Base-by-base conservation (phyloP, 53 echinoderm and acorn worm genomes). In the Paelopatides confundens region DNA sequence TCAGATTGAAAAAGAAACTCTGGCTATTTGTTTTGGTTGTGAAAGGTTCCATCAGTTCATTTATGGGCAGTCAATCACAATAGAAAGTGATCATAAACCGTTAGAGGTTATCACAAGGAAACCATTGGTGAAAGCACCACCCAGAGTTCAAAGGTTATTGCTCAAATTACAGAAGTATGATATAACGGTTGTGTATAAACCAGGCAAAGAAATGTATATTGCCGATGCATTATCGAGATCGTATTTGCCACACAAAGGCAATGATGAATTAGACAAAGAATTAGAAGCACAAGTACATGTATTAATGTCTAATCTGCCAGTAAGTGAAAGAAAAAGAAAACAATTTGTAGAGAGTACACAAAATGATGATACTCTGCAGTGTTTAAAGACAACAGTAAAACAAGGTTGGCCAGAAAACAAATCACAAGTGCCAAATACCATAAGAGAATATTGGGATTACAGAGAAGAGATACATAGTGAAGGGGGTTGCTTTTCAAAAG, bases 181-280 rank as follows among this genome's bases (percentile, higher is more conserved):
- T 66, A 62, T 86, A 30, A 71, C 3, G 27, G 82, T 89, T 34
- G n/a, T 21, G 5, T 89, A 83, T 35, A 68, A 2, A 27, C 68
- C 62, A 87, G 76, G 77, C 17, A 51, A 68, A 13, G 86, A 90
- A 30, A 79, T 90, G 90, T 51, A 90, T 53, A 46, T 90, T 13
- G 90, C 90, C 12, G 91, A 91, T 26, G 63, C 84, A 40, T 50
- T 87, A n/a, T 82, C 69, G 29, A 84, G 88, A 71, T 76, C 87
- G 31, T 87, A 89, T 54, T 48, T n/a, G n/a, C n/a, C n/a, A n/a
- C n/a, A n/a, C 63, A 15, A 58, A 77, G 35, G 77, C 18, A 17
- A 66, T 66, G 58, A 54, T 54, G 54, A 54, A 35, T 66, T 66
- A 28, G 67, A n/a, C 24, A 67, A 26, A 34, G 35, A 67, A 67